phyloP scores from a whole-genome alignment of 2,113 vertebrate species.

The Lepidothrix coronata region DNA sequence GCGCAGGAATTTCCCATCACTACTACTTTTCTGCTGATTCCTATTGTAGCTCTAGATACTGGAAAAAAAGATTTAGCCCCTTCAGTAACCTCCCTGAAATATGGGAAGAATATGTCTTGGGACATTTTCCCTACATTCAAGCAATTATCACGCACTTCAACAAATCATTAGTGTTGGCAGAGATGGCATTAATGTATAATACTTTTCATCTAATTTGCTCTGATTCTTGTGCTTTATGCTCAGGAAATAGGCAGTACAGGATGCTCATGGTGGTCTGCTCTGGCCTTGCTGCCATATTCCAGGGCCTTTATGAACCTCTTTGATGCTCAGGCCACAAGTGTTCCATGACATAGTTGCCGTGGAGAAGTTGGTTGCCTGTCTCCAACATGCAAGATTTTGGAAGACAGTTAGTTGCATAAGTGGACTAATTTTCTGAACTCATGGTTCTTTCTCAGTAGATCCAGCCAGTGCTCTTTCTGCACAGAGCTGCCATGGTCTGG shows the following conservation, averaged over 20 bases:
- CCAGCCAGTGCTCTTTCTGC: background rate
- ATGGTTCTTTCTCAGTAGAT: background rate
- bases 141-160: background rate
- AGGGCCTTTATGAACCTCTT: background rate
- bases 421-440: background rate
- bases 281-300: background rate
- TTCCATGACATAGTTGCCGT: background rate
- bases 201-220: background rate
- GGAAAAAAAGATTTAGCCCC: background rate
- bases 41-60: background rate
- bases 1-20: conserved; percentile 79
- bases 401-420: background rate
- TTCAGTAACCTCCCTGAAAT: background rate
- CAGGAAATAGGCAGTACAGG: background rate
- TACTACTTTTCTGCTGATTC: background rate
- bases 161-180: background rate
- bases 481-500: background rate
- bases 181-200: background rate
- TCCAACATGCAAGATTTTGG: background rate
- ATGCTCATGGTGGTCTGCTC: background rate
- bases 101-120: background rate
- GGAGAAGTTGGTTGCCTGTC: background rate
- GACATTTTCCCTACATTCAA: background rate
- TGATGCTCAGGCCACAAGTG: background rate
- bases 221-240: background rate